Conservation (phyloP, 2,113 vertebrate species). For the Pandion haliaetus region DNA sequence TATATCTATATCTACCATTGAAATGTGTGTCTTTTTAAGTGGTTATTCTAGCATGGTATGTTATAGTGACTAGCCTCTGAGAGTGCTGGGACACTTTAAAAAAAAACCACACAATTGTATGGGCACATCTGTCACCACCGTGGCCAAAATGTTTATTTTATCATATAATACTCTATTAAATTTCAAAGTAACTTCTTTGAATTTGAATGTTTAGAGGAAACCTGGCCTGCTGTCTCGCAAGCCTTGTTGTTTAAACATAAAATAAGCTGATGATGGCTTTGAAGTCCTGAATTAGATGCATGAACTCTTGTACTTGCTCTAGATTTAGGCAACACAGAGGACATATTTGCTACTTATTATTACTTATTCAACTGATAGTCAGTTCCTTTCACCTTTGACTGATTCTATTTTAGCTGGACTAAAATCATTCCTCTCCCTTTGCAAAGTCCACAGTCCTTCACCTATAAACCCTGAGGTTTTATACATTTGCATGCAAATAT, state of each 20-base stretch:
- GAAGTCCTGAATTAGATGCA: slow-evolving; percentile 77
- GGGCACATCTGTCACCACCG: not conserved
- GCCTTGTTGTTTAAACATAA: slow-evolving; percentile 65
- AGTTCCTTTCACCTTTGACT: slow-evolving; percentile 54
- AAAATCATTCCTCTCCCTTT: not conserved
- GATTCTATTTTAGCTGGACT: not conserved
- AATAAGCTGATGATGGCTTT: slow-evolving; percentile 74
- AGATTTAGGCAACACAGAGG: slow-evolving; percentile 28
- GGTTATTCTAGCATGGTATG: not conserved
- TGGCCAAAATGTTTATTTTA: slow-evolving; percentile 76
- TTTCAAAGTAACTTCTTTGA: slow-evolving; percentile 77
- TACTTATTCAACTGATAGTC: slow-evolving; percentile 44
- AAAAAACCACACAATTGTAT: not conserved
- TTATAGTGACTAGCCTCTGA: not conserved
- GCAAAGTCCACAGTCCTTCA: not conserved
- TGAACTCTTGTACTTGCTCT: slow-evolving; percentile 62
- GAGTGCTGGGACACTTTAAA: not conserved
- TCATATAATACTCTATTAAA: slow-evolving; percentile 71
- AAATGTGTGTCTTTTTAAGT: not conserved
- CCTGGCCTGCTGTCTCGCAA: slow-evolving; percentile 75
- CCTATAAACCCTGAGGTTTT: not conserved
- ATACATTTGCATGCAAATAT: not conserved
- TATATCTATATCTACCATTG: not conserved
- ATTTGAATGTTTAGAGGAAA: slow-evolving; percentile 80
- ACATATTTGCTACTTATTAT: slow-evolving; percentile 45